Percentiles rank a stretch among this genome's conserved stretches.
Conservation (phyloP, 2,113 vertebrate genomes). For the Scalopus aquaticus region DNA sequence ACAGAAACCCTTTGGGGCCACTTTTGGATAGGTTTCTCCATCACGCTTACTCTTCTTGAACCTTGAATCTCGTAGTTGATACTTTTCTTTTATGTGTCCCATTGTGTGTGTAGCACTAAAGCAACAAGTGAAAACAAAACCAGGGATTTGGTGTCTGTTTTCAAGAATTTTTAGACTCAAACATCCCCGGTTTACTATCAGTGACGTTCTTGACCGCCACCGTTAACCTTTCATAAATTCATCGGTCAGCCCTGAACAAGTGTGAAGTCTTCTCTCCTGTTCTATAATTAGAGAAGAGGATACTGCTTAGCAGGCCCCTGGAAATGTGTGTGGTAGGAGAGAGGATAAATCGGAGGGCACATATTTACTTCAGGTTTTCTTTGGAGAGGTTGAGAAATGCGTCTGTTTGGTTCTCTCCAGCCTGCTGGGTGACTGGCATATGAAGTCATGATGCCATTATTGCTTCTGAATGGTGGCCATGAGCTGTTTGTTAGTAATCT, state of each 20-base stretch:
- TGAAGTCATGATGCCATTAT: constrained; percentile 82
- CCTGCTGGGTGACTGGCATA: constrained; percentile 75
- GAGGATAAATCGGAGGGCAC: neutral
- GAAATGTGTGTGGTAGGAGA: neutral
- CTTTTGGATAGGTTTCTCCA: neutral
- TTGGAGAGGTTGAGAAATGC: constrained; percentile 56
- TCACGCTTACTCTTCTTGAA: neutral
- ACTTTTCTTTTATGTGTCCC: neutral
- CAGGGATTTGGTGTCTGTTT: neutral
- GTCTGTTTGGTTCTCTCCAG: constrained; percentile 31
- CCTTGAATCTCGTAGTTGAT: neutral
- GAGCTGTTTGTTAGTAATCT: constrained; percentile 84
- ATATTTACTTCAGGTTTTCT: constrained; percentile 23
- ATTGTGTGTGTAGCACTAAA: neutral
- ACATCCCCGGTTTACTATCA: neutral
- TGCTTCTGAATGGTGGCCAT: constrained; percentile 80
- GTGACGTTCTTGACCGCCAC: neutral
- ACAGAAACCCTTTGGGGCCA: neutral
- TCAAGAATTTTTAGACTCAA: neutral
- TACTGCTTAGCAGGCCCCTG: neutral
- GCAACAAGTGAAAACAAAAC: constrained; percentile 5
- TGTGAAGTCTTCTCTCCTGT: neutral
- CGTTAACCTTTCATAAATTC: neutral
- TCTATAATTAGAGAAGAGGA: neutral
- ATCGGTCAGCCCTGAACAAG: neutral